phyloP scores from a whole-genome alignment of 2,888 invertebrate species.

The Conops quadrifasciatus region DNA sequence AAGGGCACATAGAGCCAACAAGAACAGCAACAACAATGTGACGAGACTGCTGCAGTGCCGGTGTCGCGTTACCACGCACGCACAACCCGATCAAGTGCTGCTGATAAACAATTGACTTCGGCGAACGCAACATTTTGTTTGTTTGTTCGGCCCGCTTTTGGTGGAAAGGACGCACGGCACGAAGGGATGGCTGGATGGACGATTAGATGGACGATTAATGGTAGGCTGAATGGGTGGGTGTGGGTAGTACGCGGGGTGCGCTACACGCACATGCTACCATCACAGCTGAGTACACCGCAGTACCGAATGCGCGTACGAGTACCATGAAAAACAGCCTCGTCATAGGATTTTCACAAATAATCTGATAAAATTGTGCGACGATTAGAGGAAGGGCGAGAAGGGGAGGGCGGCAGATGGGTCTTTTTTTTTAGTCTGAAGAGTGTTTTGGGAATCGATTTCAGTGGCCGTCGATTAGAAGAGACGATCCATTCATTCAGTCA shows the following conservation, averaged over 20 bases:
- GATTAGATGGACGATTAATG: neutral
- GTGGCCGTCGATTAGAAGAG: constrained; percentile 9
- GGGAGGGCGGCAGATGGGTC: neutral
- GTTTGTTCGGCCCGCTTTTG: neutral
- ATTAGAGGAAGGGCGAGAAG: neutral
- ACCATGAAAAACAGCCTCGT: too few species aligned
- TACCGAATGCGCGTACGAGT: neutral
- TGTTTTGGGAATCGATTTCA: constrained; percentile 27
- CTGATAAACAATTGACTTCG: constrained; percentile 41
- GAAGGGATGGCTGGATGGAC: neutral
- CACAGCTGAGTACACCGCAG: neutral
- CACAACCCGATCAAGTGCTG: constrained; percentile 14
- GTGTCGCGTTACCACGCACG: constrained; percentile 21
- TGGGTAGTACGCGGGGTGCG: neutral
- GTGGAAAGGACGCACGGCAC: constrained; percentile 5
- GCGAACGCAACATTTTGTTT: constrained; percentile 22
- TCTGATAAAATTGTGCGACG: constrained; percentile 4
- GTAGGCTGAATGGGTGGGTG: neutral
- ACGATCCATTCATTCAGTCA: neutral
- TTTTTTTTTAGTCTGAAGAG: constrained; percentile 12
- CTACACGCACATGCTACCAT: neutral
- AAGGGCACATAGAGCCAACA: neutral
- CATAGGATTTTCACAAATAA: neutral
- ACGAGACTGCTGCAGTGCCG: neutral
- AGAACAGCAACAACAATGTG: neutral